Conservation (phyloP, 2,797 vertebrate species). For the Podargus strigoides region DNA sequence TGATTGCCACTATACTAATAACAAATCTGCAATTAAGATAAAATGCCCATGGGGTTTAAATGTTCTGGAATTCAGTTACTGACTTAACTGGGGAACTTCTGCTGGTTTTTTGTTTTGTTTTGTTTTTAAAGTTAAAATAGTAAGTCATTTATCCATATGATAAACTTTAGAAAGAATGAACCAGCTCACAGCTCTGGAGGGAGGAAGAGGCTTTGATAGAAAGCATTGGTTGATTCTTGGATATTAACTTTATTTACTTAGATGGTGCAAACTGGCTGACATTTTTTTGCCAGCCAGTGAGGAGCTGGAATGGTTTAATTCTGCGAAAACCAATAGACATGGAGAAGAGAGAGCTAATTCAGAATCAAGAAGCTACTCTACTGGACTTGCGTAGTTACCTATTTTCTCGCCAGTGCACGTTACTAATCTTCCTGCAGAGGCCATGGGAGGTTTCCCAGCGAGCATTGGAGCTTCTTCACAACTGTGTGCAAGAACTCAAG, state of each 20-base stretch:
- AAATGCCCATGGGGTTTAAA: background rate
- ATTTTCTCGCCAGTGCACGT: conserved; percentile 96
- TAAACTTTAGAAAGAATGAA: background rate
- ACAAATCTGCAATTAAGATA: background rate
- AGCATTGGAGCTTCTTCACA: conserved; percentile 94
- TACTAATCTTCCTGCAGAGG: conserved; percentile 94
- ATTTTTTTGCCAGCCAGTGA: conserved; percentile 93
- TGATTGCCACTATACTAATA: background rate
- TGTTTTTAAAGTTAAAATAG: background rate
- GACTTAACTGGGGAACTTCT: background rate
- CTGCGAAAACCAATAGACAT: conserved; percentile 96
- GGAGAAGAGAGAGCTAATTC: conserved; percentile 94
- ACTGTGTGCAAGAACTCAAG: conserved; percentile 93
- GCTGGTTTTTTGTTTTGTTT: background rate
- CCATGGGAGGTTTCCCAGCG: conserved; percentile 97
- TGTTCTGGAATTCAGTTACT: background rate
- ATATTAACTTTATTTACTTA: conserved; percentile 69
- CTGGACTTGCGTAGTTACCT: conserved; percentile 95
- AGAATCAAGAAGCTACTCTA: conserved; percentile 87
- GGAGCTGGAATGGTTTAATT: conserved; percentile 90
- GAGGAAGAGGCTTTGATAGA: background rate
- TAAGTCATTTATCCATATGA: background rate
- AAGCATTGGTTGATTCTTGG: conserved; percentile 10
- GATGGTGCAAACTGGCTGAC: conserved; percentile 97
- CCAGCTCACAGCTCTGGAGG: background rate